Evolutionary conservation across 2,888 invertebrate genomes (phyloP).

Genomic region (Andrena trimmerana): DNA sequence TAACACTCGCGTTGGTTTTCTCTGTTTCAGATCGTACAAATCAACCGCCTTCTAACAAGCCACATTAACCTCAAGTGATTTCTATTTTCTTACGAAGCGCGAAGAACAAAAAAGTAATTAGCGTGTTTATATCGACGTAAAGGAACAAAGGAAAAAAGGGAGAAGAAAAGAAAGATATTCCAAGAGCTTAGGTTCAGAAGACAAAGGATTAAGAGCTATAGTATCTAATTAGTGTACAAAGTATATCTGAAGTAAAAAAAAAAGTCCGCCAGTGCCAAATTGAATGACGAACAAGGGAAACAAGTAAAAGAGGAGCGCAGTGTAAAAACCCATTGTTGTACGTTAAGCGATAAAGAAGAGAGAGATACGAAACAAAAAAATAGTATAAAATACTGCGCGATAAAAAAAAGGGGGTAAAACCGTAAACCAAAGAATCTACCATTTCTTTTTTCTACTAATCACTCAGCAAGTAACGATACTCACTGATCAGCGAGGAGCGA

Average conservation of each 20-base stretch:
- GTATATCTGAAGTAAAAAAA: conserved; percentile 78
- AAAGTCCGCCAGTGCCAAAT: conserved; percentile 85
- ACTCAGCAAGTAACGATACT: conserved; percentile 77
- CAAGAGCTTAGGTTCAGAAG: conserved; percentile 79
- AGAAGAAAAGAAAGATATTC: conserved; percentile 69
- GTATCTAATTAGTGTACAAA: conserved; percentile 84
- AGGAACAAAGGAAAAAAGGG: conserved; percentile 47
- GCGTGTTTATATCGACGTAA: conserved; percentile 84
- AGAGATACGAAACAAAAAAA: conserved; percentile 54
- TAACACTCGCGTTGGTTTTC: conserved; percentile 8
- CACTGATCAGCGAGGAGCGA: conserved; percentile 65
- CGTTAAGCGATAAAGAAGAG: conserved; percentile 53
- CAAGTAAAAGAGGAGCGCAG: conserved; percentile 57
- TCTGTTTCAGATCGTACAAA: conserved; percentile 85
- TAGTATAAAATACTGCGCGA: conserved; percentile 55
- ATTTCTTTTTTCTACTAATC: conserved; percentile 83
- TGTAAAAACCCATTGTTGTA: conserved; percentile 58
- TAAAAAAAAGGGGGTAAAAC: conserved; percentile 69
- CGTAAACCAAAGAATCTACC: conserved; percentile 85
- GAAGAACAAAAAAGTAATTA: conserved; percentile 77
- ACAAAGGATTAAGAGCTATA: conserved; percentile 78
- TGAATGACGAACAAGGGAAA: conserved; percentile 70
- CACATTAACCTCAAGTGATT: conserved; percentile 86
- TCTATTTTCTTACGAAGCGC: conserved; percentile 85
- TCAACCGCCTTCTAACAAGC: conserved; percentile 85